These are phyloP conservation scores for Athripsodes cinereus DNA, from an alignment of 2,888 invertebrate genomes.

Conservation along the genomic window DNA sequence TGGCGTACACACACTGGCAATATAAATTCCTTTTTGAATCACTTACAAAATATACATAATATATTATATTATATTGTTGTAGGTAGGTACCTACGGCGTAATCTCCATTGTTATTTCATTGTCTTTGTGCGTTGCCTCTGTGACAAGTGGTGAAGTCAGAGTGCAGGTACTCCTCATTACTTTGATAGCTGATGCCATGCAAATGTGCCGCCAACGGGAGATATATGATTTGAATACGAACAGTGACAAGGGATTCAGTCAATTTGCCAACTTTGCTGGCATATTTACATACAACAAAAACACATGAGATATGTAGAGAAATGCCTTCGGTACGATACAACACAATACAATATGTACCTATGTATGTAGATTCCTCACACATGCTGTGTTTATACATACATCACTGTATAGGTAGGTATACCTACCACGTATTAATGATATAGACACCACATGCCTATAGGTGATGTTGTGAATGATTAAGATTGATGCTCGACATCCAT, in stretches of 20 bases:
- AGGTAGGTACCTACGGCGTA: background rate
- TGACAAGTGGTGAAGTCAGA: background rate
- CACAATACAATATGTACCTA: too few relatives aligned
- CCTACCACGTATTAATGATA: too few relatives aligned
- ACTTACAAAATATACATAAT: background rate
- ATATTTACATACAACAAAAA: constrained; percentile 15
- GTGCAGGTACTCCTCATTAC: background rate
- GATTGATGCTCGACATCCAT: background rate
- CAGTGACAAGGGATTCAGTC: constrained; percentile 12
- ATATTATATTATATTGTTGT: too few relatives aligned
- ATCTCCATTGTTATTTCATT: background rate
- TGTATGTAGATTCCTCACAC: too few relatives aligned
- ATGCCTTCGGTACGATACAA: too few relatives aligned
- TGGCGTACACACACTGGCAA: background rate
- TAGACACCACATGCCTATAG: background rate
- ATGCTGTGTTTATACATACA: too few relatives aligned
- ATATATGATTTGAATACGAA: constrained; percentile 24
- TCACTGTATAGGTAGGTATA: too few relatives aligned
- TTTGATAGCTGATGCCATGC: constrained; percentile 8
- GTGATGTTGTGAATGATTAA: background rate
- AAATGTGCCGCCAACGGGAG: constrained; percentile 10
- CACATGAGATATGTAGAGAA: too few relatives aligned
- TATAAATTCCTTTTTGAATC: background rate
- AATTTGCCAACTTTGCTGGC: constrained; percentile 16
- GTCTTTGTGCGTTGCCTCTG: background rate